These are phyloP conservation scores for Hoplostethus atlanticus DNA, from an alignment of 2,797 vertebrate genomes.

Conservation along the genomic window DNA sequence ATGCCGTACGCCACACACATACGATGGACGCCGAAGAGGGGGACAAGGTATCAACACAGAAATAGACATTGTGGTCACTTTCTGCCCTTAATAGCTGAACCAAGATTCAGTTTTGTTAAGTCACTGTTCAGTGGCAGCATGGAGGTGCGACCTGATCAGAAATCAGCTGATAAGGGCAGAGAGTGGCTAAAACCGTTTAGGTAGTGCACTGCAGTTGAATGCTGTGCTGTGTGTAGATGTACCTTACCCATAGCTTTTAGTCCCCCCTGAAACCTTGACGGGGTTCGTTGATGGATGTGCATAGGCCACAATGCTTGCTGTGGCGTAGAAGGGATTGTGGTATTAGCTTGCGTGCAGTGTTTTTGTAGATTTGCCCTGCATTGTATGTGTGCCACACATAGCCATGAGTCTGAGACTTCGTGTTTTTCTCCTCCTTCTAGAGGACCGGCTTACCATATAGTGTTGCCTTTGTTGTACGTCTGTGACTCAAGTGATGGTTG, in stretches of 20 bases:
- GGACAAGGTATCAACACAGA: conserved; percentile 84
- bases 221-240: conserved; percentile 81
- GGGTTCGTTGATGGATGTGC: conserved; percentile 79
- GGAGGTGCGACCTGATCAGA: conserved; percentile 32
- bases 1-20: conserved; percentile 83
- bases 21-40: conserved; percentile 84
- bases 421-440: conserved; percentile 35
- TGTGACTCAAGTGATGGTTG: conserved; percentile 61
- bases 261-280: conserved; percentile 72
- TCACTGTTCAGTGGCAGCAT: conserved; percentile 6
- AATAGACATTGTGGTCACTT: conserved; percentile 56
- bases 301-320: conserved; percentile 82
- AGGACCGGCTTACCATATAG: conserved; percentile 52
- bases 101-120: conserved; percentile 30
- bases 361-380: conserved; percentile 73
- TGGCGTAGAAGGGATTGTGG: conserved; percentile 77
- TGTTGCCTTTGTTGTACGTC: conserved; percentile 71
- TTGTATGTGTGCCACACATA: conserved; percentile 74
- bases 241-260: conserved; percentile 80
- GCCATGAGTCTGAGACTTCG: conserved; percentile 56
- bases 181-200: conserved; percentile 54
- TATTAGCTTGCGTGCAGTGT: conserved; percentile 77
- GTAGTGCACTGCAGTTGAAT: conserved; percentile 73
- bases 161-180: conserved; percentile 67
- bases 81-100: conserved; percentile 70